Percentiles rank a stretch among this genome's conserved stretches.
Conservation (phyloP, 1,140 invertebrate species). For the Micrasema longulum region DNA sequence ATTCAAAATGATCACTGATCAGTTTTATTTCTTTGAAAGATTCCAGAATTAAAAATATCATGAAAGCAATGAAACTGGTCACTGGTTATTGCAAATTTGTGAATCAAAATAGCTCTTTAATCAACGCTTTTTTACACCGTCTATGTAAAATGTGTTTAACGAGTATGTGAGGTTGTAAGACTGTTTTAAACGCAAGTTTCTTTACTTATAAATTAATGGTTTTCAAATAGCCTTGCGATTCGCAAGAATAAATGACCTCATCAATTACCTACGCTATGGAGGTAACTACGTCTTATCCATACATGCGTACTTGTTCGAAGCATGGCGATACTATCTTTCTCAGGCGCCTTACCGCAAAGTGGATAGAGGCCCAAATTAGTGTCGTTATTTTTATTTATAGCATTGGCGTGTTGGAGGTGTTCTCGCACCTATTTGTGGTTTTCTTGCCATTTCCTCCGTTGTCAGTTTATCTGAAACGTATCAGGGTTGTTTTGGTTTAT, state of each 20-base stretch:
- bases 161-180: no score
- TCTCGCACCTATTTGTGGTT: conserved; percentile 41
- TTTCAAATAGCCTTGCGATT: conserved; percentile 24
- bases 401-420: conserved; percentile 45
- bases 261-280: conserved; percentile 53
- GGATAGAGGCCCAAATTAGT: conserved; percentile 45
- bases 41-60: no score
- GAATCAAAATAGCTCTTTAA: no score
- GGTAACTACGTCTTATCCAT: conserved; percentile 45
- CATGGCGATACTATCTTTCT: conserved; percentile 50
- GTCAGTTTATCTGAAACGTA: conserved; percentile 51
- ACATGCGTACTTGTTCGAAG: conserved; percentile 41
- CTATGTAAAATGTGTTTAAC: no score
- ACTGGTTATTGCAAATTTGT: no score
- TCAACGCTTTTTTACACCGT: no score
- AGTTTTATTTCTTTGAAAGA: no score
- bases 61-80: no score
- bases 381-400: conserved; percentile 54
- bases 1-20: no score
- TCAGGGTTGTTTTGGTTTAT: conserved; percentile 32
- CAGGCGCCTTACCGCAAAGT: conserved; percentile 11
- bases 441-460: conserved; percentile 35
- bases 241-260: conserved; percentile 51
- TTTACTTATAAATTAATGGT: conserved; percentile 21
- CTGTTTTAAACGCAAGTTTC: no score